A percentile compares a stretch with the other conserved stretches of the same genome.
These are phyloP conservation scores for Drosophila acutilabella DNA, from an alignment of 2,888 invertebrate genomes.

Conservation along the genomic window DNA sequence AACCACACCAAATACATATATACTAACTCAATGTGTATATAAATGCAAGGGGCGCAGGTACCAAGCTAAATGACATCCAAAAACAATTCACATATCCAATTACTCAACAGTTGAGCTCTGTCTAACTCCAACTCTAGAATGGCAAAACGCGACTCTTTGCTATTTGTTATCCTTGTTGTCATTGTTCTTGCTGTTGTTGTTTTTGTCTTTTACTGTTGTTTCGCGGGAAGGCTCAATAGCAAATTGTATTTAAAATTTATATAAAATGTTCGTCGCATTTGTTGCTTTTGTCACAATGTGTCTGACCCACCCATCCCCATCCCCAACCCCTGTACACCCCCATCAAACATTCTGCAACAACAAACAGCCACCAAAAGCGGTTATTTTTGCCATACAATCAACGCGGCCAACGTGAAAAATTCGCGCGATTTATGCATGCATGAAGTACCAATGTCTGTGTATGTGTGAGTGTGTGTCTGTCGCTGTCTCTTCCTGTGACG, in stretches of 20 bases:
- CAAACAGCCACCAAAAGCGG: slow-evolving; percentile 61
- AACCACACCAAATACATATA: not conserved
- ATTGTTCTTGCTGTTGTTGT: slow-evolving; percentile 18
- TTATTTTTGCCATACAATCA: slow-evolving; percentile 77
- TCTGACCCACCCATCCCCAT: slow-evolving; percentile 35
- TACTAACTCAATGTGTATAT: not conserved
- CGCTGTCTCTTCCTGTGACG: slow-evolving; percentile 55
- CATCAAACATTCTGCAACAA: slow-evolving; percentile 24
- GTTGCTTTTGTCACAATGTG: slow-evolving; percentile 76
- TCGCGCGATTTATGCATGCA: slow-evolving; percentile 80
- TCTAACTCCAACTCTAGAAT: slow-evolving; percentile 43
- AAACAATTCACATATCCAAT: slow-evolving; percentile 77
- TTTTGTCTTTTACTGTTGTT: slow-evolving; percentile 28
- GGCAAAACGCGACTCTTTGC: slow-evolving; percentile 16
- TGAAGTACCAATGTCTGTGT: slow-evolving; percentile 48
- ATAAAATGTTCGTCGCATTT: slow-evolving; percentile 77
- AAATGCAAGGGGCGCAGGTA: slow-evolving; percentile 12
- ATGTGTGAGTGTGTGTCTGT: slow-evolving; percentile 47
- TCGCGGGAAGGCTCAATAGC: slow-evolving; percentile 69
- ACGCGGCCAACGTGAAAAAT: slow-evolving; percentile 76
- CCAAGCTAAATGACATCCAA: slow-evolving; percentile 40
- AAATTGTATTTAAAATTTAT: slow-evolving; percentile 80
- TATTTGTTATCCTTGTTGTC: slow-evolving; percentile 20
- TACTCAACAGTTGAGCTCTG: slow-evolving; percentile 75
- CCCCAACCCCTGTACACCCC: not conserved